Conservation (phyloP, 2,888 invertebrate genomes). For the Bugula neritina region DNA sequence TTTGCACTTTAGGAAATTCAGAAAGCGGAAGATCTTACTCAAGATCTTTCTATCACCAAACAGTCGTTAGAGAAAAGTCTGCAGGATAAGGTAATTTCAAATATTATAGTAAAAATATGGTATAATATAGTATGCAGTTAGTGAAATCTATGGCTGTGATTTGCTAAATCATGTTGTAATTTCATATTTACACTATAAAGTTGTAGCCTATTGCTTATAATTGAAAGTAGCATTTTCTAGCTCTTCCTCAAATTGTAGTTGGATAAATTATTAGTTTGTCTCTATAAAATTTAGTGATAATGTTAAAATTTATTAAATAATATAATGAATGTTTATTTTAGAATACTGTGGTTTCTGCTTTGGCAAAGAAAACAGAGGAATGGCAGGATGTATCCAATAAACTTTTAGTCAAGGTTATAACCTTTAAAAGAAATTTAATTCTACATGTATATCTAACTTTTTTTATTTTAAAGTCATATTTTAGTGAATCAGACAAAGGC, state of each 20-base stretch:
- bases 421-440: neutral
- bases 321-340: no score
- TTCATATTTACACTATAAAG: no score
- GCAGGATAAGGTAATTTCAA: conserved; percentile 12
- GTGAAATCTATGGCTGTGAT: no score
- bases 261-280: no score
- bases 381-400: conserved; percentile 1
- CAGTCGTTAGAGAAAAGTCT: conserved; percentile 16
- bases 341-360: neutral
- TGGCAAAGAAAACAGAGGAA: conserved; percentile 4
- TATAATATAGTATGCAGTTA: no score
- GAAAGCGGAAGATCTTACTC: conserved; percentile 21
- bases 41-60: conserved; percentile 1
- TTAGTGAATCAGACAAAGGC: no score
- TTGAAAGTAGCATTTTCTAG: no score
- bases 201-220: no score
- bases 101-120: neutral
- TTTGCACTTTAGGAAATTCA: neutral
- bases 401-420: neutral
- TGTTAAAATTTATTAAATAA: no score
- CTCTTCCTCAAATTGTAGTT: no score
- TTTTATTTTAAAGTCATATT: neutral
- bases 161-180: no score
- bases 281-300: no score
- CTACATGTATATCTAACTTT: neutral